A percentile compares a stretch with the other conserved stretches of the same genome.
phyloP scores from a whole-genome alignment of 1,140 invertebrate species.

The Atta colombica region DNA sequence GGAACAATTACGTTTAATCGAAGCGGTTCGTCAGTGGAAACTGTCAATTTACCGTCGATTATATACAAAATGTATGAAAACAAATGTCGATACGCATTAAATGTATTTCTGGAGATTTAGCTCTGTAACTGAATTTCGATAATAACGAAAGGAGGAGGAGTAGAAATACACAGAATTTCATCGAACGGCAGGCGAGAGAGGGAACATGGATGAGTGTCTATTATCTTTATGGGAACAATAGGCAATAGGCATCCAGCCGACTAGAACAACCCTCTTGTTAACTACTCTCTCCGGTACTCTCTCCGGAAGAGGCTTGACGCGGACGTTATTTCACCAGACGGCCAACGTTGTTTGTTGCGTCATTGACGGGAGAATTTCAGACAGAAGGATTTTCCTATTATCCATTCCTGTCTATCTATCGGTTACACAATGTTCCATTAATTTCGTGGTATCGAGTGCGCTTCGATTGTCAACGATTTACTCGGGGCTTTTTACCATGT shows the following conservation, averaged over 20 bases:
- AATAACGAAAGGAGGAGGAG: constrained; percentile 5
- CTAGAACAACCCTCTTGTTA: constrained; percentile 60
- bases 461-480: constrained; percentile 19
- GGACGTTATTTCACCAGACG: constrained; percentile 45
- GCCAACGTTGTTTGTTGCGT: constrained; percentile 47
- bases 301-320: constrained; percentile 45
- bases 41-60: neutral
- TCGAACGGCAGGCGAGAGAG: constrained; percentile 2
- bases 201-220: constrained; percentile 37
- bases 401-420: neutral
- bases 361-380: constrained; percentile 33
- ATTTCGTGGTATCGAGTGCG: constrained; percentile 17
- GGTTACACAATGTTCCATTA: constrained; percentile 45
- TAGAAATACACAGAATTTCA: constrained; percentile 39
- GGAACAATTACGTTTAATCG: constrained; percentile 20
- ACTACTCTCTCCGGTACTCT: constrained; percentile 31
- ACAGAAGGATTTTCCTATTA: constrained; percentile 24
- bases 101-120: constrained; percentile 9
- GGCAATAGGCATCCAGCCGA: constrained; percentile 46
- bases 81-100: constrained; percentile 19
- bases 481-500: constrained; percentile 23
- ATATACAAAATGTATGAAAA: neutral
- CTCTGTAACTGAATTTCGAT: constrained; percentile 1
- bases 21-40: neutral
- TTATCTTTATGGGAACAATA: constrained; percentile 60